Percentiles rank a stretch among this genome's conserved stretches.
phyloP scores from a whole-genome alignment of 2,113 vertebrate genomes.

The Tychaedon coryphoeus region DNA sequence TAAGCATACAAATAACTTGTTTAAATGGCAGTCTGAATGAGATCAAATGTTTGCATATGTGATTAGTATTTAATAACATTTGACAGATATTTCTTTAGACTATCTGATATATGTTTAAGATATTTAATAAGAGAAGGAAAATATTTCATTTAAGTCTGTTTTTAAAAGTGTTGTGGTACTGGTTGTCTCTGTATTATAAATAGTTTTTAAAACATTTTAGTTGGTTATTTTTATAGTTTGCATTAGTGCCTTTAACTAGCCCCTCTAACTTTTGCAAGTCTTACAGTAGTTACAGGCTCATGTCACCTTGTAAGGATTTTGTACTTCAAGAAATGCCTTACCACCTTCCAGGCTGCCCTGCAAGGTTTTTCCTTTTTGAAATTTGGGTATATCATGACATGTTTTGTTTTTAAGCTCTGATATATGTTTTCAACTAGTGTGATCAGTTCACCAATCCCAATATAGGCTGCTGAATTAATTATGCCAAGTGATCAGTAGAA shows the following conservation, averaged over 20 bases:
- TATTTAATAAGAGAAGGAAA: neutral
- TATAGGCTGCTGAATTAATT: neutral
- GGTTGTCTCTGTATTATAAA: neutral
- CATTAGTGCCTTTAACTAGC: neutral
- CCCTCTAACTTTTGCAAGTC: neutral
- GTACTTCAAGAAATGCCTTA: neutral
- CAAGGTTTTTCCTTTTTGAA: neutral
- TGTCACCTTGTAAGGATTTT: neutral
- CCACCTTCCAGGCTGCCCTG: neutral
- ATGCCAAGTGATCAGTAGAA: neutral
- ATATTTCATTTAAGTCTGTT: neutral
- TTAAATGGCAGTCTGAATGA: neutral
- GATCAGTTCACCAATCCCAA: rapidly evolving
- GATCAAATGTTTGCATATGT: neutral
- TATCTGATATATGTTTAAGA: neutral
- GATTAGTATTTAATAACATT: neutral
- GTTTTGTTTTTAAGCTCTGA: neutral
- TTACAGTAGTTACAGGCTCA: neutral
- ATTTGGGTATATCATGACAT: neutral
- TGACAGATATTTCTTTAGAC: neutral
- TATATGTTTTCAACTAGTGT: neutral
- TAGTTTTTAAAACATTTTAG: neutral
- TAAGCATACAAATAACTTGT: neutral
- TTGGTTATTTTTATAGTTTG: neutral
- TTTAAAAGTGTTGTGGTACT: neutral